Conservation (phyloP, 2,113 vertebrate species). For the Anoplopoma fimbria region DNA sequence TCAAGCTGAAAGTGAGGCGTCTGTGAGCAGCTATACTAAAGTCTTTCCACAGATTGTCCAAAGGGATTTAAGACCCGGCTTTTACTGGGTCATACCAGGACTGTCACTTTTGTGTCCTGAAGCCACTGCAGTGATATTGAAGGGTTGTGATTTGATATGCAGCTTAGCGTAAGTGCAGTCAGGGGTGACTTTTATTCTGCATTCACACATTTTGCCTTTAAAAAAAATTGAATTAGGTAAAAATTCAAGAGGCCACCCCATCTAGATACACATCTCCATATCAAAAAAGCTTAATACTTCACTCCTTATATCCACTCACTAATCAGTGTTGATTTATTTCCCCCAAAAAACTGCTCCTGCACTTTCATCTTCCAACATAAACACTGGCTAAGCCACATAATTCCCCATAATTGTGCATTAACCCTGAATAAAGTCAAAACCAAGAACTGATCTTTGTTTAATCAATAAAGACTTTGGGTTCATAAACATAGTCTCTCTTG, state of each 20-base stretch:
- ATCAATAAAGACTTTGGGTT: constrained; percentile 32
- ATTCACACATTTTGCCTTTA: constrained; percentile 7
- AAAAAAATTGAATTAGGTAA: neutral
- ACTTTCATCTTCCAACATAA: constrained; percentile 4
- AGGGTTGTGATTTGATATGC: constrained; percentile 41
- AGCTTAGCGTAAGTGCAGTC: constrained; percentile 37
- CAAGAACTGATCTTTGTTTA: constrained; percentile 37
- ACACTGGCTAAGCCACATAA: constrained; percentile 18
- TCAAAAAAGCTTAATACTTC: constrained; percentile 6
- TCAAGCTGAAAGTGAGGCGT: constrained; percentile 14
- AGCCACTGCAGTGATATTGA: constrained; percentile 47
- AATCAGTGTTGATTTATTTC: constrained; percentile 25
- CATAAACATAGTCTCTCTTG: neutral
- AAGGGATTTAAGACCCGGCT: constrained; percentile 44
- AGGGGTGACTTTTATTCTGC: constrained; percentile 1
- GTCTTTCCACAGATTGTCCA: constrained; percentile 49
- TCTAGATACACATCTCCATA: neutral
- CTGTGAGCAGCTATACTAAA: constrained; percentile 32
- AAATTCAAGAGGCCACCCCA: neutral
- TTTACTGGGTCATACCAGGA: constrained; percentile 58
- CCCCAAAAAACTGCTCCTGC: constrained; percentile 16
- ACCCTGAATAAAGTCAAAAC: constrained; percentile 8
- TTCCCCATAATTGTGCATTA: constrained; percentile 31
- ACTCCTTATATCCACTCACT: constrained; percentile 3
- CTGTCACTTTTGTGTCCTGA: constrained; percentile 40